A percentile compares a stretch with the other conserved stretches of the same genome.
Evolutionary conservation across 2,888 invertebrate genomes (phyloP).

Genomic region (Dynastes hyllus): DNA sequence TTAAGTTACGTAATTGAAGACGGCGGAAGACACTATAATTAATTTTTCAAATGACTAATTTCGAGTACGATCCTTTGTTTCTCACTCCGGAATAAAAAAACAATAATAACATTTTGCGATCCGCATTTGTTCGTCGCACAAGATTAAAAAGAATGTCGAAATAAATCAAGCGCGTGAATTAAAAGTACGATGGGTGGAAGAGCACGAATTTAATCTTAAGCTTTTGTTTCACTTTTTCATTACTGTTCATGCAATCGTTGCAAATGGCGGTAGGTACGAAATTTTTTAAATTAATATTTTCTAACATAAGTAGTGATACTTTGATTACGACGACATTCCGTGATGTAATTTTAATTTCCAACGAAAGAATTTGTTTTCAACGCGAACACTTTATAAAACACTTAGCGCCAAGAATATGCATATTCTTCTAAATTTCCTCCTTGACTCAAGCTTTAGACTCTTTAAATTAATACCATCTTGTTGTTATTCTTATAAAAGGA

Average conservation of each 20-base stretch:
- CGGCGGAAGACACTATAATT: slow-evolving; percentile 7
- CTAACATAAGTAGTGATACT: slow-evolving; percentile 27
- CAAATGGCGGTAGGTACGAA: slow-evolving; percentile 5
- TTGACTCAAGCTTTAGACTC: too few relatives aligned
- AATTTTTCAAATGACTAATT: slow-evolving; percentile 39
- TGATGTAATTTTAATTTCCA: slow-evolving; percentile 9
- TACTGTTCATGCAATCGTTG: slow-evolving; percentile 24
- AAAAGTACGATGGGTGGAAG: slow-evolving; percentile 26
- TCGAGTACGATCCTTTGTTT: slow-evolving; percentile 19
- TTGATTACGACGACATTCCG: slow-evolving; percentile 19
- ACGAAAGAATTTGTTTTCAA: neutral
- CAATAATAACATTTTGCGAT: slow-evolving; percentile 29
- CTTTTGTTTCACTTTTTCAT: slow-evolving; percentile 37
- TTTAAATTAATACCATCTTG: too few relatives aligned
- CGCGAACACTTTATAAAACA: slow-evolving; percentile 1
- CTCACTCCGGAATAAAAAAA: slow-evolving; percentile 1
- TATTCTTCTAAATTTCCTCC: too few relatives aligned
- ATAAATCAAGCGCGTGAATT: slow-evolving; percentile 44
- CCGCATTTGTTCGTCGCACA: slow-evolving; percentile 24
- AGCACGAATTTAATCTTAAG: slow-evolving; percentile 32
- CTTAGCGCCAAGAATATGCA: neutral
- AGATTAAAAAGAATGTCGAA: slow-evolving; percentile 42
- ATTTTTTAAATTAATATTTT: slow-evolving; percentile 29
- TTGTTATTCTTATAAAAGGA: too few relatives aligned
- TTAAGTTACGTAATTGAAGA: slow-evolving; percentile 17